phyloP scores from a whole-genome alignment of 2,113 vertebrate species.

The Loxodonta africana region DNA sequence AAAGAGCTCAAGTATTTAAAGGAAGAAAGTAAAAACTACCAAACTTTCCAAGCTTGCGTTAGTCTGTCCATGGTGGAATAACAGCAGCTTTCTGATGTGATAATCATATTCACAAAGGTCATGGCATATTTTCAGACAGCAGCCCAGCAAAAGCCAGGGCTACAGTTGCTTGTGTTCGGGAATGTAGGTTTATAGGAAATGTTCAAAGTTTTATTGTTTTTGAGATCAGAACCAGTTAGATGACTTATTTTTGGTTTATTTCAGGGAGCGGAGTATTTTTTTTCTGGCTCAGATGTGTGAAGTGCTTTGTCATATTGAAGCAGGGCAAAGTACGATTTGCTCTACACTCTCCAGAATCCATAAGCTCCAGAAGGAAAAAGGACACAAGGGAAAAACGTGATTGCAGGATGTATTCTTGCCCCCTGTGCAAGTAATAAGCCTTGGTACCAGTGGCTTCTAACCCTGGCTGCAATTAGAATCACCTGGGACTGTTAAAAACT shows the following conservation, averaged over 20 bases:
- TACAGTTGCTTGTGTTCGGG: neutral
- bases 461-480: neutral
- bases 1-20: neutral
- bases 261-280: neutral
- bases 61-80: neutral
- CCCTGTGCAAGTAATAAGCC: neutral
- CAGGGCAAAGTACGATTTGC: neutral
- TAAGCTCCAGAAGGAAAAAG: neutral
- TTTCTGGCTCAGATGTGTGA: neutral
- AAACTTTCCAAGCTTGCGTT: neutral
- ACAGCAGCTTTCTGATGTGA: neutral
- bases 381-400: neutral
- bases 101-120: neutral
- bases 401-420: neutral
- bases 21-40: neutral
- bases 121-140: neutral
- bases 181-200: neutral
- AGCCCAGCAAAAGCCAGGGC: neutral
- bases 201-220: conserved; percentile 2
- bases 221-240: neutral
- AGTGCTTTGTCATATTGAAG: neutral
- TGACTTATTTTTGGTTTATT: conserved; percentile 18
- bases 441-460: neutral
- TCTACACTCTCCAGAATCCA: neutral
- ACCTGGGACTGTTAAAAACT: neutral